Conservation (phyloP, 2,888 invertebrate genomes). For the Stenoptilia bipunctidactyla region DNA sequence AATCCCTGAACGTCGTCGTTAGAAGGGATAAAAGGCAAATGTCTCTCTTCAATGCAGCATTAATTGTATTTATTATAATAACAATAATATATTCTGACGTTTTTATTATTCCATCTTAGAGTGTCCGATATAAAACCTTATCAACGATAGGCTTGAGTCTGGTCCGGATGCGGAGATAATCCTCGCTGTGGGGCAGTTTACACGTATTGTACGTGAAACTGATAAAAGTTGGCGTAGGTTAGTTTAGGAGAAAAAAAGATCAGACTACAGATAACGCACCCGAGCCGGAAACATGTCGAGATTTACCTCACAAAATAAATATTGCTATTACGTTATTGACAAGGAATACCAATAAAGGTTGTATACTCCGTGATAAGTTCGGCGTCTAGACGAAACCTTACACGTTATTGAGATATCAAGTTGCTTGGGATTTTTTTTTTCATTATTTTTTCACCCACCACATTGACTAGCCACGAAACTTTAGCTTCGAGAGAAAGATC, state of each 20-base stretch:
- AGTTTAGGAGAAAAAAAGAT: conserved; percentile 32
- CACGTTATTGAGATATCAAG: conserved; percentile 38
- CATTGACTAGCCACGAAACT: conserved; percentile 46
- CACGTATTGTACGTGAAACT: conserved; percentile 43
- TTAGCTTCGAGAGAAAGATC: conserved; percentile 36
- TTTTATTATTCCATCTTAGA: conserved; percentile 29
- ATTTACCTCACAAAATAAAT: conserved; percentile 5
- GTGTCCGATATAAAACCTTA: conserved; percentile 32
- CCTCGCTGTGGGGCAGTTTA: conserved; percentile 35
- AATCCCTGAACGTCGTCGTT: conserved; percentile 52
- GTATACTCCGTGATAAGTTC: conserved; percentile 32
- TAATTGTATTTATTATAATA: conserved; percentile 63
- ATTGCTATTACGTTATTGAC: conserved; percentile 7
- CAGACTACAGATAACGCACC: conserved; percentile 43
- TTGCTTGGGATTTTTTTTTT: conserved; percentile 38
- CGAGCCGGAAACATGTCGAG: conserved; percentile 28
- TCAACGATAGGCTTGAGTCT: conserved; percentile 21
- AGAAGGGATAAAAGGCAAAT: conserved; percentile 40
- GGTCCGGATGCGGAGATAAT: conserved; percentile 49
- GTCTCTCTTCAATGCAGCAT: conserved; percentile 42
- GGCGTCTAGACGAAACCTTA: conserved; percentile 52
- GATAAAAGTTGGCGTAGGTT: conserved; percentile 55
- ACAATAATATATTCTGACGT: conserved; percentile 38
- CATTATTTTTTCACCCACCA: conserved; percentile 38
- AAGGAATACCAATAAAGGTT: conserved; percentile 6